Evolutionary conservation across 2,797 vertebrate genomes (phyloP), one percentile per base, ranked within the genome.

Genomic region (Pseudocheirus occidentalis): DNA sequence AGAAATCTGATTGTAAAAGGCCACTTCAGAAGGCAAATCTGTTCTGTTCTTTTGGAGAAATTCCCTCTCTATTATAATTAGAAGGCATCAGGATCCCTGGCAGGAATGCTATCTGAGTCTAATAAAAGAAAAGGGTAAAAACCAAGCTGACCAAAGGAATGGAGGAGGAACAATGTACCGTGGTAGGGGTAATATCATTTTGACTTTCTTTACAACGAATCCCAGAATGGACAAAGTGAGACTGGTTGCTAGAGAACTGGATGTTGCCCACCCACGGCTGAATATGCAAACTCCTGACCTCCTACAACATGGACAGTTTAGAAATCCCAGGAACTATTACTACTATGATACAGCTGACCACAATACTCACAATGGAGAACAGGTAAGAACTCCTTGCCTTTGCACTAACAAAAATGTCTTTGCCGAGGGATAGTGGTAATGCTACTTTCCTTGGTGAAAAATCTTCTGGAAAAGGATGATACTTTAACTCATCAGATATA

Each of bases 21-120:
- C 93, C 98, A 99, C 99, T 96, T 98, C 99, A 94, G 98, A 99
- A 93, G 98, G 97, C 53, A 98, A 94, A 59, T 98, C 98, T 0
- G 0, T 99, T 93, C 98, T 99, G 89, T 98, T 99, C 92, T 96
- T 99, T 11, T 99, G 99, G 99, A 99, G 99, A 97, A 99, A 99
- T 98, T 97, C 97, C 4, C 98, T 99, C 0, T 97, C 99, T 0
- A 99, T 99, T 93, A 99, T 99, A 66, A 99, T 99, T 13, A 99
- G 99, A 0, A 99, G 99, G 81, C 99, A 99, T 97, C 99, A 99
- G 98, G 99, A 99, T 98, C 99, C 99, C 0, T 99, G 99, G 99
- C 98, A 98, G 55, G 99, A 99, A 97, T 99, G 99, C 95, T 98
- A 99, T 98, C 98, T 99, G 91, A 97, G 95, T 16, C 96, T 99